These are phyloP conservation scores for Coreius guichenoti DNA, from an alignment of 2,797 vertebrate genomes.

Conservation along the genomic window DNA sequence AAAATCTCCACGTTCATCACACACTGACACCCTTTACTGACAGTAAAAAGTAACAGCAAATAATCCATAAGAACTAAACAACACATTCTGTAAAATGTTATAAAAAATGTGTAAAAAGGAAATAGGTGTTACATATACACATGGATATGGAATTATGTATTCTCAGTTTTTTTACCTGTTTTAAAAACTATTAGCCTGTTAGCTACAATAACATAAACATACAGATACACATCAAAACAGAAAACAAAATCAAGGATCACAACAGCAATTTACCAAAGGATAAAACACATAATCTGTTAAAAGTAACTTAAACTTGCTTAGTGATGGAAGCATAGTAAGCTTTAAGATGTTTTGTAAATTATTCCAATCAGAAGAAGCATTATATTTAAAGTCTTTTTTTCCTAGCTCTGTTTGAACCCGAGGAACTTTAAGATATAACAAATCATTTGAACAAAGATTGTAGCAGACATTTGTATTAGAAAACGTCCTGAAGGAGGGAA, in stretches of 20 bases:
- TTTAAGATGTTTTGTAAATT: no score
- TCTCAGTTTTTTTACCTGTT: no score
- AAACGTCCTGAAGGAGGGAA: no score
- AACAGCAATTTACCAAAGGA: no score
- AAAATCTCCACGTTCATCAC: background rate
- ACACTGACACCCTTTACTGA: background rate
- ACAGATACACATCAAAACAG: no score
- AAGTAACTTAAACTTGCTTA: no score
- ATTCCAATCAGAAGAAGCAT: background rate
- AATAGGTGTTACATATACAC: background rate
- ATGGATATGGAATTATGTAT: background rate
- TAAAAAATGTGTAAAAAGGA: background rate
- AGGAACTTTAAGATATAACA: background rate
- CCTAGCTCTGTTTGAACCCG: background rate
- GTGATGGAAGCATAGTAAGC: no score
- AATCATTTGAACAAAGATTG: no score
- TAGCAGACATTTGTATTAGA: background rate
- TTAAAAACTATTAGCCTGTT: no score
- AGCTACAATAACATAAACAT: no score
- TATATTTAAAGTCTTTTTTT: background rate
- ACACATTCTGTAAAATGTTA: background rate
- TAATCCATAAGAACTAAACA: background rate
- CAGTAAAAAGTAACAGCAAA: background rate
- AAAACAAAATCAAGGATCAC: no score
- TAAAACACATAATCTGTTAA: no score